Conservation (phyloP, 2,888 invertebrate genomes). For the Ligdia adustata region DNA sequence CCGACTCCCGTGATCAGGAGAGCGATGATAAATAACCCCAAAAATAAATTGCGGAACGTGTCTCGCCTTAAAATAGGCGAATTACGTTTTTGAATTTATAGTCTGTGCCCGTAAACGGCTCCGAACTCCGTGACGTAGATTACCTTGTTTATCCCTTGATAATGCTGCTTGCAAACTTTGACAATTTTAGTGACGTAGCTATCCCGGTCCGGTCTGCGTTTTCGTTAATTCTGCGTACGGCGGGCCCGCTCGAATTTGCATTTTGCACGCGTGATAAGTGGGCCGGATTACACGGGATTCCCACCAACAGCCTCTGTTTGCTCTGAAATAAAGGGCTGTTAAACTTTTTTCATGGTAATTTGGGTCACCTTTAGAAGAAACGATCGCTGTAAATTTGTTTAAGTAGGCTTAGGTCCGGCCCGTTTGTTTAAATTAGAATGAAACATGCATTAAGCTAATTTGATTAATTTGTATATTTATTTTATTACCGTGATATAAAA, state of each 20-base stretch:
- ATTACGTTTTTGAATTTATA: constrained; percentile 39
- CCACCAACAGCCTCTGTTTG: constrained; percentile 80
- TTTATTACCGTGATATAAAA: neutral
- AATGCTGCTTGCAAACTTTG: constrained; percentile 72
- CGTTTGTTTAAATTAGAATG: constrained; percentile 70
- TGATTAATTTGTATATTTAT: constrained; percentile 33
- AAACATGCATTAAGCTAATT: constrained; percentile 52
- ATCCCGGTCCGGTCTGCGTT: constrained; percentile 56
- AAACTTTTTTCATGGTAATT: constrained; percentile 83
- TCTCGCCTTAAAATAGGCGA: constrained; percentile 39
- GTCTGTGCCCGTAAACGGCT: constrained; percentile 37
- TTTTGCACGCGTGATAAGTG: constrained; percentile 84
- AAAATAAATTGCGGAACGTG: constrained; percentile 40
- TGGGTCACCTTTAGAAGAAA: constrained; percentile 81
- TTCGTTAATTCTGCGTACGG: constrained; percentile 77
- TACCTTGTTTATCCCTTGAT: constrained; percentile 66
- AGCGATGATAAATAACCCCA: constrained; percentile 35
- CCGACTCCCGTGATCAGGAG: constrained; percentile 21
- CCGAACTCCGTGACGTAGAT: constrained; percentile 48
- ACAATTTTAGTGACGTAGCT: constrained; percentile 72
- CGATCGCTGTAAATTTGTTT: constrained; percentile 79
- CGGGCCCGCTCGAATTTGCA: constrained; percentile 75
- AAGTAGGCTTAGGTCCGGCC: constrained; percentile 73
- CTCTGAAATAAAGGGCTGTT: constrained; percentile 82
- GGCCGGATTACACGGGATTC: constrained; percentile 80